Base-by-base conservation (phyloP, 2,797 vertebrate genomes). In the Galaxias olidus region DNA sequence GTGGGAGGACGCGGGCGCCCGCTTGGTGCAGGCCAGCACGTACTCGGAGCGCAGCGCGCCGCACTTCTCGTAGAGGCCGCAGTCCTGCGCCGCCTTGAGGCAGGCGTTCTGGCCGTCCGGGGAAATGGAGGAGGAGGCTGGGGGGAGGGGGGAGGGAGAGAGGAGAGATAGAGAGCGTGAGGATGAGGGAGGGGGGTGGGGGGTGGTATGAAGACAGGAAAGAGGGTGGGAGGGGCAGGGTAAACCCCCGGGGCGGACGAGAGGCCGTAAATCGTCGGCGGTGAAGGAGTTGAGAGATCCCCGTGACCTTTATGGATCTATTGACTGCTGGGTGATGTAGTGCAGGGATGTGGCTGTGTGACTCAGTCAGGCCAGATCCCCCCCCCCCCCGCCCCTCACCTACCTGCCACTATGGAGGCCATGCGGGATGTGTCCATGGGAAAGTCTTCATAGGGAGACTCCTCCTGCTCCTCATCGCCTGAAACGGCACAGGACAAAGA, bases 401-500 rank as follows among this genome's bases (percentile, higher is more conserved):
- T 86, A 90, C 89, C 88, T 71, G 86, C 77, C 46, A 86, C 84
- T 73, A 94, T 86, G 56, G 92, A 91, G 61, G 90, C 92, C 86
- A 96, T 89, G 65, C 90, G 92, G 64, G 86, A 84, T 63, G 90
- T 87, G 73, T 97, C 92, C 68, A 90, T 87, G 65, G 90, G 89
- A 78, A 90, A 82, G 78, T 96, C 93, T 50, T 95, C 93, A 70
- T 98, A 98, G 0, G 96, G 96, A 69, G 96, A 97, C 9, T 89
- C 73, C 78, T 95, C 94, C 79, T 94, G 85, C 69, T 92, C 93
- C 52, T 96, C 92, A 73, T 94, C 92, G 79, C 89, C 95, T 97
- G 83, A 19, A 61, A 44, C 56, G 40, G 14, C 20, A 51, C 14
- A 8, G 48, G 13, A 48, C 45, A 13, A 18, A 59, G 19, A 60